Conservation (phyloP, 2,797 vertebrate species). For the Etheostoma nigrum region DNA sequence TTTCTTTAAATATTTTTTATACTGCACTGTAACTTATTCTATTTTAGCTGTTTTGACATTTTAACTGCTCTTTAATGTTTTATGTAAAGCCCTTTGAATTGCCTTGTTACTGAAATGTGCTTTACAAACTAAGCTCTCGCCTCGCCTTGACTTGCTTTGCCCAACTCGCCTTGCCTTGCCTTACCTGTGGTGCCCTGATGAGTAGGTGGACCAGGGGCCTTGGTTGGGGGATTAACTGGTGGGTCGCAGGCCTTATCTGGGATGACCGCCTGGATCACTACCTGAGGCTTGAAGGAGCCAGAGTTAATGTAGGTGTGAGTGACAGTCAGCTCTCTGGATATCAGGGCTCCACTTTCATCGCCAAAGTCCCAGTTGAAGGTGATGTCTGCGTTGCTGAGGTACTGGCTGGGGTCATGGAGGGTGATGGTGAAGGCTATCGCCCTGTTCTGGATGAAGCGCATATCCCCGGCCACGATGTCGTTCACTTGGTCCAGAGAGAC, state of each 20-base stretch:
- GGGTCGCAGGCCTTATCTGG: constrained; percentile 87
- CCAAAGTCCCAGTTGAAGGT: constrained; percentile 98
- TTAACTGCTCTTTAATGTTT: too few species aligned
- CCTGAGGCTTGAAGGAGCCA: constrained; percentile 86
- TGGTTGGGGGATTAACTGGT: constrained; percentile 56
- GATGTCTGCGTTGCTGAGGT: constrained; percentile 88
- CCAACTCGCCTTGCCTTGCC: too few species aligned
- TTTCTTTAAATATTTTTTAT: too few species aligned
- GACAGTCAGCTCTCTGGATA: constrained; percentile 88
- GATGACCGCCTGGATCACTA: constrained; percentile 93
- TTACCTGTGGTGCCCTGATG: constrained; percentile 73
- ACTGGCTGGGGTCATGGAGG: constrained; percentile 93
- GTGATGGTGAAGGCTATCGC: constrained; percentile 89
- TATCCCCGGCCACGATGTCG: constrained; percentile 79
- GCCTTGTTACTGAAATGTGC: too few species aligned
- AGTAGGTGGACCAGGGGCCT: constrained; percentile 38
- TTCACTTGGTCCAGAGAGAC: constrained; percentile 90
- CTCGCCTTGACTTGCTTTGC: too few species aligned
- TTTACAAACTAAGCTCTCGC: too few species aligned
- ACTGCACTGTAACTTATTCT: too few species aligned
- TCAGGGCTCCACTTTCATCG: constrained; percentile 91
- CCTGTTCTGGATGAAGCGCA: constrained; percentile 90
- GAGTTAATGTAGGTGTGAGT: constrained; percentile 91
- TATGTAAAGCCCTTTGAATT: too few species aligned
- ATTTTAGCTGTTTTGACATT: too few species aligned